phyloP scores from a whole-genome alignment of 2,888 invertebrate genomes.

The Helicoverpa assulta region DNA sequence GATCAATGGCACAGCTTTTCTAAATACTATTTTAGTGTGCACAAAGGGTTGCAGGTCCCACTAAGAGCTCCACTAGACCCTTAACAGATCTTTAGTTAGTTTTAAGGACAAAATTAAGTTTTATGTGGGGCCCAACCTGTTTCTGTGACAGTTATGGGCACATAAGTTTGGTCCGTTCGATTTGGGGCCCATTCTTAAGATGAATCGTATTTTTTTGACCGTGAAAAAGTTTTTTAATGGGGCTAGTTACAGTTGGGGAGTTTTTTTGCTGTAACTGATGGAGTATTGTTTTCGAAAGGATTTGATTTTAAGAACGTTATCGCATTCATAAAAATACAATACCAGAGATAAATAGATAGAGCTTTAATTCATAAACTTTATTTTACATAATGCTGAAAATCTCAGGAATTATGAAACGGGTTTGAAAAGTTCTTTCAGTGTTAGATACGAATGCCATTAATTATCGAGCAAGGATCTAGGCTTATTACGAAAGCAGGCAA shows the following conservation, averaged over 20 bases:
- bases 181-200: conserved; percentile 43
- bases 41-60: not conserved
- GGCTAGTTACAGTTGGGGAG: conserved; percentile 12
- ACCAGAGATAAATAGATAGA: too few species aligned
- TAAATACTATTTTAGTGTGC: conserved; percentile 11
- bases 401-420: not conserved
- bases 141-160: conserved; percentile 57
- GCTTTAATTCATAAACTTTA: too few species aligned
- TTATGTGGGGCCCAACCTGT: conserved; percentile 33
- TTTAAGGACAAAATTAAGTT: conserved; percentile 41
- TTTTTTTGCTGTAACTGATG: not conserved
- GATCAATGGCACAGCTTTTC: not conserved
- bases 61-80: conserved; percentile 9
- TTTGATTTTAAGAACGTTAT: not conserved
- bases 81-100: conserved; percentile 33
- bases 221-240: conserved; percentile 51
- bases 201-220: conserved; percentile 38
- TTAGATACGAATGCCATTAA: too few species aligned
- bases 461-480: too few species aligned
- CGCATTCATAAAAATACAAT: not conserved
- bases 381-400: too few species aligned
- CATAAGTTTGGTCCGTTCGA: conserved; percentile 42
- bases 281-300: not conserved
- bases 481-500: too few species aligned
- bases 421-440: too few species aligned